Base-by-base conservation (phyloP, 30 jellyfish, hydroid and myxozoan species). In the Sanderia malayensis region DNA sequence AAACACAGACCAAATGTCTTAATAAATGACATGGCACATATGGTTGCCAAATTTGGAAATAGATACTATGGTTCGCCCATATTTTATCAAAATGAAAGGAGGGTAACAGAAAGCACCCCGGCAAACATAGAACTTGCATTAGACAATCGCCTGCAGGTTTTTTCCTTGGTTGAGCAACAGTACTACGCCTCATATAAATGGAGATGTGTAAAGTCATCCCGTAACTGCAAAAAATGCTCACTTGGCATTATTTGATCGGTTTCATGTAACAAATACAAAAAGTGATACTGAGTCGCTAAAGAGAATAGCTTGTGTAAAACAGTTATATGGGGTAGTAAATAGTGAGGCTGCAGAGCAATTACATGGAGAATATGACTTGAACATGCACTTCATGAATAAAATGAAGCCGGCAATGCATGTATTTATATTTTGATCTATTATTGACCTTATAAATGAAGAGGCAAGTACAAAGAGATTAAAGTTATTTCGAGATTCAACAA, bases 301-400 rank as follows among this genome's bases (percentile, higher is more conserved):
- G 41, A 45, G 74, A 41, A 70, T 68, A 0, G 73, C 64, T 23
- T 68, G 85, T 45, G 79, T 81, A 17, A 58, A 70, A 32, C 86
- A 68, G 63, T 71, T 81, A 27, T 58, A 27, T 58, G 85, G 79
- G 33, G 11, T n/a, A 60, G 32, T 81, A 24, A 81, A 81, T 60
- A 81, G 84, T 30, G 58, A 81, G 29, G 79, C 45, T n/a, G 86
- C 62, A 58, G 93, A 81, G 44, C 86, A 81, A 70, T 11, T 71
- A 32, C 93, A 81, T 33, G 68, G 77, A 25, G 17, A 46, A 19
- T 74, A 26, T 47, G 29, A 74, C 52, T 46, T 74, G 4, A 61
- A 74, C 57, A 58, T 32, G 66, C 31, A 34, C 25, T 74, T 74
- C 32, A 67, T 61, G 17, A 58, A 74, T 61, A 52, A 45, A 31